phyloP scores from a whole-genome alignment of 2,888 invertebrate genomes.

The Calephelis perditalis region DNA sequence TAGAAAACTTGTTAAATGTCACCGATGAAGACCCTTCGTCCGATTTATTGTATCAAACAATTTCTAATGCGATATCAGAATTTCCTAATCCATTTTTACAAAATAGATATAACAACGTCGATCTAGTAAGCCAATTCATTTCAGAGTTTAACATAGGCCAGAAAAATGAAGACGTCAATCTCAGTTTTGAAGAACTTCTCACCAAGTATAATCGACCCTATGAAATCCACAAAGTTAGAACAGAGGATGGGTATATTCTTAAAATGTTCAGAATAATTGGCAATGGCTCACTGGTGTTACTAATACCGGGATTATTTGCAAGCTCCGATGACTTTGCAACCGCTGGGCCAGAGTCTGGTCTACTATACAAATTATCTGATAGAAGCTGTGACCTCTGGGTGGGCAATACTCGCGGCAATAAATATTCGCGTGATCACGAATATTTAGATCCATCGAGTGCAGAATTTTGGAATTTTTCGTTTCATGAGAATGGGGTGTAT shows the following conservation, averaged over 20 bases:
- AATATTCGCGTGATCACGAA: slow-evolving; percentile 54
- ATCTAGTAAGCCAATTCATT: background rate
- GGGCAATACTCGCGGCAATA: slow-evolving; percentile 64
- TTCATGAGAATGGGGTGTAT: slow-evolving; percentile 60
- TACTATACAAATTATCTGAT: slow-evolving; percentile 57
- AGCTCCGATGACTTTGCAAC: slow-evolving; percentile 84
- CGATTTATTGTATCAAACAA: too few relatives aligned
- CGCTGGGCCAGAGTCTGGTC: slow-evolving; percentile 77
- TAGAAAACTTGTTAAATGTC: too few relatives aligned
- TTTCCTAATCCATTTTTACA: background rate
- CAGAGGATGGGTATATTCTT: slow-evolving; percentile 65
- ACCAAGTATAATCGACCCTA: slow-evolving; percentile 52
- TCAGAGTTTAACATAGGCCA: slow-evolving; percentile 36
- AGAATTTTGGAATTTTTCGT: slow-evolving; percentile 67
- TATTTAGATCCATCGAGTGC: slow-evolving; percentile 51
- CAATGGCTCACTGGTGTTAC: slow-evolving; percentile 64
- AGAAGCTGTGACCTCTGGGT: slow-evolving; percentile 69
- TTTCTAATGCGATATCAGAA: background rate
- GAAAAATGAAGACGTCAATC: slow-evolving; percentile 46
- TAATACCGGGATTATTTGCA: slow-evolving; percentile 82
- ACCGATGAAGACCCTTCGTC: too few relatives aligned
- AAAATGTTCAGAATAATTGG: slow-evolving; percentile 61
- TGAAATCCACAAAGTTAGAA: slow-evolving; percentile 56
- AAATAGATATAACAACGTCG: background rate
- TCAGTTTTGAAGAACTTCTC: slow-evolving; percentile 53